These are phyloP conservation scores for Cnemophilus loriae DNA, from an alignment of 2,113 vertebrate genomes.

Conservation along the genomic window DNA sequence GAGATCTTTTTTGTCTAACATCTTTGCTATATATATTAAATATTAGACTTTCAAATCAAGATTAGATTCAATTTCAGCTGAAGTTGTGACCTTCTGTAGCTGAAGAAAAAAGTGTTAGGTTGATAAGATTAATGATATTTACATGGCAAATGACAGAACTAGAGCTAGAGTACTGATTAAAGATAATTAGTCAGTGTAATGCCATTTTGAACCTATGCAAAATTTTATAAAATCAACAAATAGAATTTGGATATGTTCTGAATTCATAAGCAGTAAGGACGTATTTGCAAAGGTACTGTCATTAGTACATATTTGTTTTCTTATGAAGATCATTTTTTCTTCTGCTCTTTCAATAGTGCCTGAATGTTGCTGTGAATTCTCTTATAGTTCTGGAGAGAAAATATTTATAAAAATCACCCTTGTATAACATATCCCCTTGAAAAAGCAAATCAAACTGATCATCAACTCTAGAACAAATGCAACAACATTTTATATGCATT, in stretches of 20 bases:
- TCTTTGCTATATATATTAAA: not conserved
- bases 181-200: slow-evolving; percentile 50
- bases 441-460: not conserved
- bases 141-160: slow-evolving; percentile 54
- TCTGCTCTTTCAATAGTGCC: not conserved
- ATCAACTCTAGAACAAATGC: not conserved
- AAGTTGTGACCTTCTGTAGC: slow-evolving; percentile 29
- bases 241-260: slow-evolving; percentile 12
- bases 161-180: slow-evolving; percentile 52
- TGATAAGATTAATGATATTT: slow-evolving; percentile 64
- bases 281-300: not conserved
- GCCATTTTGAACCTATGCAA: slow-evolving; percentile 33
- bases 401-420: not conserved
- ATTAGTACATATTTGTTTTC: not conserved
- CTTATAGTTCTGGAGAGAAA: not conserved
- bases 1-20: not conserved
- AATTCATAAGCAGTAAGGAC: not conserved
- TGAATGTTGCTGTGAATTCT: not conserved
- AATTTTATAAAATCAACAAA: slow-evolving; percentile 56
- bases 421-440: not conserved
- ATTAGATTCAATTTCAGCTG: not conserved
- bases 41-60: slow-evolving; percentile 17
- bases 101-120: slow-evolving; percentile 7
- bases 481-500: not conserved
- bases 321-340: not conserved